Percentiles rank a stretch among this genome's conserved stretches.
phyloP scores from a whole-genome alignment of 2,797 vertebrate species.

The Sternarchorhynchus goeldii region DNA sequence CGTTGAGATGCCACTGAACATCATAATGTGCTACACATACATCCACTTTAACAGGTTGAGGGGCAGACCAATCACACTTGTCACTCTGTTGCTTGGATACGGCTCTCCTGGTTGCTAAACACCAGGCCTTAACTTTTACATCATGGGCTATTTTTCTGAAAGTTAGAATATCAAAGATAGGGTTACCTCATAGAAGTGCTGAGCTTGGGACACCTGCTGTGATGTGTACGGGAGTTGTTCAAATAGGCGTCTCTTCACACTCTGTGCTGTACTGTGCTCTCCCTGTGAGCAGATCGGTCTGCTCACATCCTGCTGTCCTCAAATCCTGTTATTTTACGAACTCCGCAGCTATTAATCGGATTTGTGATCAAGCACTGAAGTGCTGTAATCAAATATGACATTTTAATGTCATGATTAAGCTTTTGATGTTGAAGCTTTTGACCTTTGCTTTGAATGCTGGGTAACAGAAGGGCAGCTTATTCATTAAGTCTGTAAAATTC shows the following conservation, averaged over 20 bases:
- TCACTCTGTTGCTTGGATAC: constrained; percentile 77
- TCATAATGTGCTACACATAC: constrained; percentile 77
- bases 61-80: constrained; percentile 80
- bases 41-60: constrained; percentile 80
- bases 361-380: not conserved
- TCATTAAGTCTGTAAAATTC: not conserved
- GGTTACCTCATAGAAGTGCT: constrained; percentile 86
- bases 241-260: constrained; percentile 53
- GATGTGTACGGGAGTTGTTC: constrained; percentile 62
- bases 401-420: not conserved
- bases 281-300: not conserved
- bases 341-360: not conserved
- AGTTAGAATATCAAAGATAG: constrained; percentile 88
- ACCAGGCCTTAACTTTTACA: constrained; percentile 89
- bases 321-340: not conserved
- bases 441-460: constrained; percentile 16
- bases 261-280: constrained; percentile 37
- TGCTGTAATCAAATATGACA: not conserved
- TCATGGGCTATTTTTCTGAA: constrained; percentile 96
- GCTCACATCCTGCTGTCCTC: not conserved
- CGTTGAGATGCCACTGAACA: constrained; percentile 78
- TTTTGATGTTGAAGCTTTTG: not conserved
- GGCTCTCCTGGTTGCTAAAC: constrained; percentile 80
- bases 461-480: not conserved
- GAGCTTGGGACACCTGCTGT: constrained; percentile 87